These are phyloP conservation scores for Progne subis DNA, from an alignment of 2,113 vertebrate genomes.

Conservation along the genomic window DNA sequence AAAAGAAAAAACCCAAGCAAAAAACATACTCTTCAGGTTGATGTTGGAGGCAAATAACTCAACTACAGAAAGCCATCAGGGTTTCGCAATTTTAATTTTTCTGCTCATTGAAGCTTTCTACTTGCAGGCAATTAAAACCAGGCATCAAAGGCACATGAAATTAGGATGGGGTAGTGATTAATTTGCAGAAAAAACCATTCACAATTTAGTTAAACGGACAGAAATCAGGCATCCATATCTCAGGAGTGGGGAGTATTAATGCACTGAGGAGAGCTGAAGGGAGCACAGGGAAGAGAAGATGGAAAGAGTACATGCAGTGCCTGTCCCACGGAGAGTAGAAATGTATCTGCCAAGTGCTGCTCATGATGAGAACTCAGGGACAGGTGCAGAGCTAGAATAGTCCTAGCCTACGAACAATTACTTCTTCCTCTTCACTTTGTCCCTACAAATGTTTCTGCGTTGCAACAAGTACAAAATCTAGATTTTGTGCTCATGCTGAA, in stretches of 20 bases:
- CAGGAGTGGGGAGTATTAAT: neutral
- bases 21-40: neutral
- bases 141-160: conserved; percentile 46
- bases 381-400: neutral
- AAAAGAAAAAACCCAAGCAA: neutral
- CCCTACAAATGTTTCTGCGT: neutral
- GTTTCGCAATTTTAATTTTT: conserved; percentile 67
- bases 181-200: conserved; percentile 8
- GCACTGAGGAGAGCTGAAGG: neutral
- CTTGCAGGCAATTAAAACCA: conserved; percentile 66
- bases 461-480: neutral
- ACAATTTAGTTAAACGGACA: neutral
- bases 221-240: neutral
- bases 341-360: neutral
- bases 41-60: conserved; percentile 5
- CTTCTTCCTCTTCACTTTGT: neutral
- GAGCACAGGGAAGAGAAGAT: neutral
- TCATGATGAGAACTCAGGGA: neutral
- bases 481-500: neutral
- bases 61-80: neutral
- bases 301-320: neutral
- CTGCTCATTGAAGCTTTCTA: conserved; percentile 61
- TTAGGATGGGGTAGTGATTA: conserved; percentile 29
- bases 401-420: neutral
- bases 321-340: neutral